Percentiles rank a stretch among this genome's conserved stretches.
phyloP scores from a whole-genome alignment of 1,140 invertebrate genomes.

The Diorhabda carinulata region DNA sequence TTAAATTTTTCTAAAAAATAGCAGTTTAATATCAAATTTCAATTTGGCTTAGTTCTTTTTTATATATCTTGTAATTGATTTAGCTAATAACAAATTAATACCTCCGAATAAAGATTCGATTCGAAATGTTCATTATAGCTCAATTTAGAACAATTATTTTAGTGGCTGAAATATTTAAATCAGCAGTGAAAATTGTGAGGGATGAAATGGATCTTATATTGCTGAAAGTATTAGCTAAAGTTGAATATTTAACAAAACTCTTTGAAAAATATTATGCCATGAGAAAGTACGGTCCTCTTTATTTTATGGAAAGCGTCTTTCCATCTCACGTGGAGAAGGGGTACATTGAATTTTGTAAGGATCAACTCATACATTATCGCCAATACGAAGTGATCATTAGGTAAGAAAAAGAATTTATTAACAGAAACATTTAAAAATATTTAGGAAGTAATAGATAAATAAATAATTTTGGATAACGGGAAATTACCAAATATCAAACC shows the following conservation, averaged over 20 bases:
- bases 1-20: too few relatives aligned
- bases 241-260: constrained; percentile 59
- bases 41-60: too few relatives aligned
- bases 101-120: background rate
- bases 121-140: background rate
- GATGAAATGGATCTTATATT: constrained; percentile 53
- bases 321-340: constrained; percentile 30
- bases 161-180: constrained; percentile 61
- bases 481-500: too few relatives aligned
- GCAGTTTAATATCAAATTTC: too few relatives aligned
- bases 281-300: constrained; percentile 30
- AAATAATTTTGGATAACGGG: too few relatives aligned
- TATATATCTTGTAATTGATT: too few relatives aligned
- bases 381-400: constrained; percentile 60
- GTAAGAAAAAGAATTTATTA: constrained; percentile 29
- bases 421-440: too few relatives aligned
- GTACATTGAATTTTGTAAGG: constrained; percentile 51
- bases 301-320: constrained; percentile 31
- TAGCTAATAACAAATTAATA: too few relatives aligned
- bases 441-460: too few relatives aligned
- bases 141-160: constrained; percentile 21
- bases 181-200: constrained; percentile 53
- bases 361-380: constrained; percentile 55
- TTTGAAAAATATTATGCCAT: constrained; percentile 49
- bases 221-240: constrained; percentile 55